A percentile compares a stretch with the other conserved stretches of the same genome.
These are phyloP conservation scores for Molorchus minor DNA, from an alignment of 2,888 invertebrate species.

Conservation along the genomic window DNA sequence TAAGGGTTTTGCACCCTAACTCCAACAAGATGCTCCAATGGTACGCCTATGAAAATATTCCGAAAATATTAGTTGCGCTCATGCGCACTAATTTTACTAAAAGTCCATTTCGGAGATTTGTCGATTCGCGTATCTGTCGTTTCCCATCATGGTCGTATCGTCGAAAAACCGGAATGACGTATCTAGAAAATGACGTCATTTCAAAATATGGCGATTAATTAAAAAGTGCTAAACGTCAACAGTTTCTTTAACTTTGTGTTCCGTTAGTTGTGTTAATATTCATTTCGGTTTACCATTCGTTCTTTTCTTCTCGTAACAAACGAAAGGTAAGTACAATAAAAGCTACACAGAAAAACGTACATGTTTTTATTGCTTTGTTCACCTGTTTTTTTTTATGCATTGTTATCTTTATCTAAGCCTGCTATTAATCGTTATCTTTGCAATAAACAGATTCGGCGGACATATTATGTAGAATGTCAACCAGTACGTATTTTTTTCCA, in stretches of 20 bases:
- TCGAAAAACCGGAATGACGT: conserved; percentile 1
- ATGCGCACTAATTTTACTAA: too few relatives aligned
- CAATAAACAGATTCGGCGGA: background rate
- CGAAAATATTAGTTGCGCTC: too few relatives aligned
- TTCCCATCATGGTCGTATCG: background rate
- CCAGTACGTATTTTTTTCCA: conserved; percentile 35
- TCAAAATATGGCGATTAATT: conserved; percentile 16
- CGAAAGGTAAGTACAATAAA: conserved; percentile 7
- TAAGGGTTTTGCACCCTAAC: too few relatives aligned
- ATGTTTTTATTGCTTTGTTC: too few relatives aligned
- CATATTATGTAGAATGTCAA: conserved; percentile 28
- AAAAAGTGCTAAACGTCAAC: conserved; percentile 6
- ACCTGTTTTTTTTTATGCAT: background rate
- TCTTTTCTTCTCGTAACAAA: background rate
- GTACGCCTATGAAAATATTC: too few relatives aligned
- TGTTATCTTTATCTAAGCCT: conserved; percentile 13
- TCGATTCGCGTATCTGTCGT: background rate
- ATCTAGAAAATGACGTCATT: conserved; percentile 19
- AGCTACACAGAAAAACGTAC: too few relatives aligned
- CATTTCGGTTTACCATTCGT: background rate
- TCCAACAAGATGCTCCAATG: too few relatives aligned
- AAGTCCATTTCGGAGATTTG: background rate
- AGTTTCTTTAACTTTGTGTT: conserved; percentile 9
- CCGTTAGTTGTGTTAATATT: conserved; percentile 5
- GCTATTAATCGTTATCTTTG: too few relatives aligned